These are phyloP conservation scores for Drosophila mayaguana DNA, from an alignment of 2,888 invertebrate genomes.

Conservation along the genomic window DNA sequence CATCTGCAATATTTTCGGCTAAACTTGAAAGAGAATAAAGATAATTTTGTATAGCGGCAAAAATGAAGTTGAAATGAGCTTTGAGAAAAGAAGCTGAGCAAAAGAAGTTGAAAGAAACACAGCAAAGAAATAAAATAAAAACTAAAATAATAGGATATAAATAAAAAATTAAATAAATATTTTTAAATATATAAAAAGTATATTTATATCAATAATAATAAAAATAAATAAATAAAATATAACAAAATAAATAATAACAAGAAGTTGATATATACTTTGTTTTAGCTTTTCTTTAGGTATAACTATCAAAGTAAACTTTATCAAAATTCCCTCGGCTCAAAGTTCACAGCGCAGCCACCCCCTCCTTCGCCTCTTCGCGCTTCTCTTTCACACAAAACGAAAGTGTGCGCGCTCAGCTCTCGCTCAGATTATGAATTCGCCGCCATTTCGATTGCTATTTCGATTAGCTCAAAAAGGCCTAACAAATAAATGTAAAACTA, in stretches of 20 bases:
- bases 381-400: conserved; percentile 15
- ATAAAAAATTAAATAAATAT: neutral
- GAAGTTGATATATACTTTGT: neutral
- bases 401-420: conserved; percentile 23
- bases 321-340: conserved; percentile 1
- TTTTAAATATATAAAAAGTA: too few relatives aligned
- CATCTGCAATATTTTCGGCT: conserved; percentile 33
- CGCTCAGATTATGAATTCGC: conserved; percentile 20
- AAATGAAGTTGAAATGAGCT: neutral
- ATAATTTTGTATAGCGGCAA: conserved; percentile 8
- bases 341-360: conserved; percentile 9
- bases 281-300: neutral
- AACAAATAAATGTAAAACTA: conserved; percentile 9
- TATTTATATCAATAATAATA: too few relatives aligned
- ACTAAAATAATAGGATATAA: neutral
- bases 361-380: neutral
- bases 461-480: conserved; percentile 26
- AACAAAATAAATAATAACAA: too few relatives aligned
- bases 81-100: neutral
- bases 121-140: neutral
- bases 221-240: too few relatives aligned
- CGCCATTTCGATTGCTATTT: conserved; percentile 14
- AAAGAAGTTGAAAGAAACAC: neutral
- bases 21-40: conserved; percentile 41
- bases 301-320: neutral